phyloP scores from a whole-genome alignment of 1,140 invertebrate species.

The Ruditapes philippinarum region DNA sequence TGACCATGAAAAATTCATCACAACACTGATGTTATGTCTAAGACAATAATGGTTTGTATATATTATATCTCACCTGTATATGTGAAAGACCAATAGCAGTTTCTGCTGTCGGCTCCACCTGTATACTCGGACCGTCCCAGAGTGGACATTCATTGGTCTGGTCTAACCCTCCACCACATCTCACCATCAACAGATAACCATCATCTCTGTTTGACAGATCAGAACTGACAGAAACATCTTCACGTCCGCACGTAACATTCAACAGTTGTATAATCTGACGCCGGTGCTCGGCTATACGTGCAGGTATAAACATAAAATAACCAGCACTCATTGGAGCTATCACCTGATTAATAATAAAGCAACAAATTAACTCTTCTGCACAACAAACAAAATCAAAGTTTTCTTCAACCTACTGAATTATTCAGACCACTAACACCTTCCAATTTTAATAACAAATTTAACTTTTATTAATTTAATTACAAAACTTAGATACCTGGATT shows the following conservation, averaged over 20 bases:
- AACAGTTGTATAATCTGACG: constrained; percentile 83
- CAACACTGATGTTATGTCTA: no score
- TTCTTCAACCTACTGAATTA: no score
- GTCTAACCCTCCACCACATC: constrained; percentile 77
- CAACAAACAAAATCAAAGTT: no score
- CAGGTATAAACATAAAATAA: constrained; percentile 87
- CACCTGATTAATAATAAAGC: constrained; percentile 80
- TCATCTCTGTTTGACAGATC: constrained; percentile 78
- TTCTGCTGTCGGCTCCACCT: constrained; percentile 87
- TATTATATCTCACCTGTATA: constrained; percentile 81
- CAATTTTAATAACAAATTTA: no score
- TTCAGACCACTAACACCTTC: no score
- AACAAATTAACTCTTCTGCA: no score
- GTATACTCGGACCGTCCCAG: constrained; percentile 84
- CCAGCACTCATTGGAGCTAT: constrained; percentile 84
- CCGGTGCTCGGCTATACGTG: constrained; percentile 78
- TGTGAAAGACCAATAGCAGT: constrained; percentile 87
- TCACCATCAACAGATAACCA: constrained; percentile 86
- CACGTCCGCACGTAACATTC: constrained; percentile 86
- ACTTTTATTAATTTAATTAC: no score
- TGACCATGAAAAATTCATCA: no score
- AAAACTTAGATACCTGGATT: no score
- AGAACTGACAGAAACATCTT: constrained; percentile 75
- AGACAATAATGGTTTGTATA: no score
- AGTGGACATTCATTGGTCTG: constrained; percentile 74